These are phyloP conservation scores for human (Homo sapiens) DNA, from an alignment of 2,113 vertebrate genomes.

Conservation along the genomic window DNA sequence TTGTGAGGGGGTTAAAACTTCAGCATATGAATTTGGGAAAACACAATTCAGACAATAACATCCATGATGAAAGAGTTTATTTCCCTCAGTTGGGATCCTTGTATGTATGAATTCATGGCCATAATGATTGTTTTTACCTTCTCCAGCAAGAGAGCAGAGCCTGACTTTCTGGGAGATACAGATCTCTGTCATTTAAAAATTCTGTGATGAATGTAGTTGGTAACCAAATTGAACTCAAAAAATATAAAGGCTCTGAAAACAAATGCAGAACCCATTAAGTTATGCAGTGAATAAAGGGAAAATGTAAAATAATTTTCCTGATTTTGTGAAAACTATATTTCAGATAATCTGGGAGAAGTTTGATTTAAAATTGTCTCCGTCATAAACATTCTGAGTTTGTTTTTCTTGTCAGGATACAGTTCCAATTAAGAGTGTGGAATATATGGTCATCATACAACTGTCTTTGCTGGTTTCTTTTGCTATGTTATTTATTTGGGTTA, in stretches of 20 bases:
- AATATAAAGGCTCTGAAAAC: background rate
- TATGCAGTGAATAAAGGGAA: background rate
- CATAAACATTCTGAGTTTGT: background rate
- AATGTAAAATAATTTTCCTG: background rate
- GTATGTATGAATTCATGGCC: background rate
- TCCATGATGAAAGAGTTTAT: background rate
- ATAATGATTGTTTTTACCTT: background rate
- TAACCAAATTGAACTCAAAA: background rate
- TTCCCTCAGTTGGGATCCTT: background rate
- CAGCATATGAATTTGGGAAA: background rate
- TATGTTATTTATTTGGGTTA: background rate
- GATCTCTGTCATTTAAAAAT: background rate
- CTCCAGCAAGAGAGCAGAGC: background rate
- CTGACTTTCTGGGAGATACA: background rate
- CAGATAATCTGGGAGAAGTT: background rate
- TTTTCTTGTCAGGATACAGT: background rate
- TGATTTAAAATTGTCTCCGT: background rate
- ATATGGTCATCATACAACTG: fast-evolving
- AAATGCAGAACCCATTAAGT: background rate
- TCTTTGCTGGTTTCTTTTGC: background rate
- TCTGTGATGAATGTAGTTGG: background rate
- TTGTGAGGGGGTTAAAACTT: background rate
- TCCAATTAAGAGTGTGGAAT: background rate
- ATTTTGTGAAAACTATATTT: background rate
- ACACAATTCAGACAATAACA: background rate